Percentiles rank a stretch among this genome's conserved stretches.
phyloP scores from a whole-genome alignment of 1,140 invertebrate species.

The Anastatus disparis region DNA sequence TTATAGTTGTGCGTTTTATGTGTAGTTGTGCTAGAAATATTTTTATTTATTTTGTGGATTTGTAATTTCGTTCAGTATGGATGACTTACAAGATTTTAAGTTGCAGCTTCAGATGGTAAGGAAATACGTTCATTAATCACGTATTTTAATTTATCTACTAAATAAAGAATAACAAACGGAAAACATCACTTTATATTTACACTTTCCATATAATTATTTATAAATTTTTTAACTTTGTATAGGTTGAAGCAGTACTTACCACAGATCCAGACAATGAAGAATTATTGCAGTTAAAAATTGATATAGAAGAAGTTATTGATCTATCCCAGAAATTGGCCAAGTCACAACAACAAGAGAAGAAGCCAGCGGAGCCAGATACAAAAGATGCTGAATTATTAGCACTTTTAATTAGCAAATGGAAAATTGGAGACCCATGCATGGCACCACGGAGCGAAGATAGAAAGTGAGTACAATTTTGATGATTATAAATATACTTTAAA shows the following conservation, averaged over 20 bases:
- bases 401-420: conserved; percentile 76
- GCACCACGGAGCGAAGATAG: conserved; percentile 88
- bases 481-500: neutral
- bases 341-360: conserved; percentile 81
- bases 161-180: too few relatives aligned
- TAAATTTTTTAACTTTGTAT: conserved; percentile 36
- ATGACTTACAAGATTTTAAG: conserved; percentile 88
- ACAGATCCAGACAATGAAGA: conserved; percentile 92
- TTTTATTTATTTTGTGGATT: neutral
- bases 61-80: conserved; percentile 54
- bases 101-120: conserved; percentile 85
- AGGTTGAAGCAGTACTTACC: conserved; percentile 94
- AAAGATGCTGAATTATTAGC: conserved; percentile 69
- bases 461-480: conserved; percentile 70
- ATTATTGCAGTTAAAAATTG: conserved; percentile 88
- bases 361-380: conserved; percentile 58
- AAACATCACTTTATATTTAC: too few relatives aligned
- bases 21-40: too few relatives aligned
- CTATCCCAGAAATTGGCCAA: conserved; percentile 89
- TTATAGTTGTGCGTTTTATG: neutral
- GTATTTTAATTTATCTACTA: too few relatives aligned
- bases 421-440: conserved; percentile 84
- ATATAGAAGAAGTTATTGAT: conserved; percentile 93
- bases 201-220: too few relatives aligned
- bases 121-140: conserved; percentile 1